Base-by-base conservation (phyloP, 2,888 invertebrate genomes). In the Lamellibrachia columna region DNA sequence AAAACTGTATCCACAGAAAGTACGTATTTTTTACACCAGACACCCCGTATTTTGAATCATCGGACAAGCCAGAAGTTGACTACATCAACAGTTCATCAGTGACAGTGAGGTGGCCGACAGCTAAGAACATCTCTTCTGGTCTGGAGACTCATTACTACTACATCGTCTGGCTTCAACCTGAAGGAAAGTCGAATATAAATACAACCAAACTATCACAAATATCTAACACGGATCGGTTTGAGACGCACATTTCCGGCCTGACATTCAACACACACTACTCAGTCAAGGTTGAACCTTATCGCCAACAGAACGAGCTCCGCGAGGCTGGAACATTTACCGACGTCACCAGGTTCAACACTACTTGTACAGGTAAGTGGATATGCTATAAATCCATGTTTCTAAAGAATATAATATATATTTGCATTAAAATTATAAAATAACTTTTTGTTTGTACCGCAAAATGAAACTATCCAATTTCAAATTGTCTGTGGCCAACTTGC, bases 81-180 rank as follows among this genome's bases (percentile, higher is more conserved):
- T 0, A n/a, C 75, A 75, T 75, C 75, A 15, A n/a, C 15, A 75
- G 22, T n/a, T 75, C 75, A 75, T 75, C 75, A 0, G 75, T 75
- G 22, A 75, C 75, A 75, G 75, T 75, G 75, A 75, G 15, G 11
- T 75, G 75, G 75, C 75, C 75, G 75, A 75, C 6, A 0, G 75
- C 75, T 22, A 75, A 22, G 75, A 75, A 22, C 75, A 75, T 75
- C 75, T 22, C 75, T 75, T 75, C 75, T n/a, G 75, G 75, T 75
- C 75, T 75, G 75, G 75, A 75, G 75, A 75, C n/a, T 75, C 75
- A 75, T 22, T 75, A 75, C 75, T 75, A 75, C 22, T 75, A 75
- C 75, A 75, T 22, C 75, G 75, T 75, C 75, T 75, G 75, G 75
- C 4, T 75, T 4, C 3, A 22, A 75, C 22, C 75, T 3, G 22